Base-by-base conservation (phyloP, 2,888 invertebrate genomes). In the Microctonus hyperodae region DNA sequence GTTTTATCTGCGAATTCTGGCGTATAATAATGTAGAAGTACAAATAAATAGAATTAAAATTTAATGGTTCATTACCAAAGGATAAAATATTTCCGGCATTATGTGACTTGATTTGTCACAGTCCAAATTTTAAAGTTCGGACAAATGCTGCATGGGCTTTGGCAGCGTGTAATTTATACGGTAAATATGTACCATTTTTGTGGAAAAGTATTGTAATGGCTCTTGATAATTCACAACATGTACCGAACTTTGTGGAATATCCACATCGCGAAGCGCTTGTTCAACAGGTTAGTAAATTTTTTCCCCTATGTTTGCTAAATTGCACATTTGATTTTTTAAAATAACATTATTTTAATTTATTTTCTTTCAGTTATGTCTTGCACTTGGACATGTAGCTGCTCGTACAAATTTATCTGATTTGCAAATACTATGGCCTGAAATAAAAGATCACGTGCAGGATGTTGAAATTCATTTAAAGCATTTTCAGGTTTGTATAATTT, bases 61-160 rank as follows among this genome's bases (percentile, higher is more conserved):
- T 28, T 25, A 13, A 6, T 58, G 35, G 69, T 37, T 67, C 66
- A 25, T 66, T 70, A 72, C 77, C 80, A 48, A 83, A 92, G 90
- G 85, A 84, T 33, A 84, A 88, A 72, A 88, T 94, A 0, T 91
- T 92, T 74, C 85, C 88, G 13, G 87, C 88, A 11, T 84, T 95
- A 5, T 89, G 89, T 70, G 86, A 87, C 16, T 83, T 94, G 20
- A 89, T 93, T 0, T 88, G 90, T 58, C 88, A 89, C 69, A 93
- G 92, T 81, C 88, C 90, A 65, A 96, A 96, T 82, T 92, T 95
- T 73, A 96, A 96, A 87, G 96, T 96, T 6, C 90, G 96, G 33
- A 95, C 94, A 68, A 95, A 93, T 83, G 95, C 95, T 2, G 92
- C 93, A 0, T 86, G 89, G 65, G 94, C 95, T 0, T 81, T 96